Evolutionary conservation across 2,113 vertebrate species (phyloP), one percentile per base, ranked within the genome.

Genomic region (Oostethus manadensis): DNA sequence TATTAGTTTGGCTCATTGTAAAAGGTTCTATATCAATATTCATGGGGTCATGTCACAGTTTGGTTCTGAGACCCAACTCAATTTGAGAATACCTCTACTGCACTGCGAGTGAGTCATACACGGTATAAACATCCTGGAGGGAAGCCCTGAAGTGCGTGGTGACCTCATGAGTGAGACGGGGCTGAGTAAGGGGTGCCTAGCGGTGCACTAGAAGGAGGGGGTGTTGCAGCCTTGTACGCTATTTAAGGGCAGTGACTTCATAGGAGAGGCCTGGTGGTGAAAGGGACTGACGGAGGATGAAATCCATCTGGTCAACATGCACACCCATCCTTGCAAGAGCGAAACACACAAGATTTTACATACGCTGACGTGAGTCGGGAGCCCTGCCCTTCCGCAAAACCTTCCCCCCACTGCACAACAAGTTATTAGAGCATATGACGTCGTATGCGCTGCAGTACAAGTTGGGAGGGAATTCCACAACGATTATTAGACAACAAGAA

Each of bases 191-290:
- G 44, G 33, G 43, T 33, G 46, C 10, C 55, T 48, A 58, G 11
- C 18, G 63, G 60, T 62, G 48, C 58, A 48, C 54, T 46, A 22
- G 26, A 66, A 26, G 17, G 60, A 72, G 65, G 53, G 62, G 71
- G 68, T 33, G 57, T 66, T 59, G 10, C 56, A 42, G 56, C 40
- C 46, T 58, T 56, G 62, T 60, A 80, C 49, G 42, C 22, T 72
- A 83, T 86, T 87, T 80, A 6, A 26, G 73, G 70, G 67, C 26
- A 69, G 84, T 84, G 79, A 87, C 81, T 73, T 86, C 76, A 82
- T 68, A 51, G 59, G 59, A 44, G 46, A 75, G 66, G 73, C 49
- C 74, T 47, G 74, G 71, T 66, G 65, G 38, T 55, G 74, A 82
- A 62, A 70, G 54, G 58, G n/a, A 50, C 47, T 70, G 73, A 80